A percentile compares a stretch with the other conserved stretches of the same genome.
Evolutionary conservation across 1,140 invertebrate species (phyloP).

Genomic region (Drosophila melanica): DNA sequence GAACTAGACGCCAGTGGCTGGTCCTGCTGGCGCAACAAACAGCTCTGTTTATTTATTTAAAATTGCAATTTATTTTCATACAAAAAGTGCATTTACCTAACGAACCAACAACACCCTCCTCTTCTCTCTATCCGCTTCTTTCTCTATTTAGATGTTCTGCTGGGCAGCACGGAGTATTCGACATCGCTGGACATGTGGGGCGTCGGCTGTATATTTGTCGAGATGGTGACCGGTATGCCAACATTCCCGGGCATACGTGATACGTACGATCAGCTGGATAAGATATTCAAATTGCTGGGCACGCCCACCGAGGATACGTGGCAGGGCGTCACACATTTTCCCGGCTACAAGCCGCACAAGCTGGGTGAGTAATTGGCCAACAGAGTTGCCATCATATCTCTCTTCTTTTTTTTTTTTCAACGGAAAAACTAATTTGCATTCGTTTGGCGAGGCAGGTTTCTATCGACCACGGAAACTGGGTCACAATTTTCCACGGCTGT

Average conservation of each 20-base stretch:
- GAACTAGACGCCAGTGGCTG: slow-evolving; percentile 4
- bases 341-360: slow-evolving; percentile 93
- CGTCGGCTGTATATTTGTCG: slow-evolving; percentile 98
- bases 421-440: slow-evolving; percentile 23
- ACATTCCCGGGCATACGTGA: slow-evolving; percentile 98
- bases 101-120: slow-evolving; percentile 31
- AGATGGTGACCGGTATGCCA: slow-evolving; percentile 98
- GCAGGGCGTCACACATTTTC: slow-evolving; percentile 93
- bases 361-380: slow-evolving; percentile 85
- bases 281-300: slow-evolving; percentile 97
- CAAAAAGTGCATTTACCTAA: slow-evolving; percentile 75
- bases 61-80: slow-evolving; percentile 74
- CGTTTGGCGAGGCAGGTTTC: slow-evolving; percentile 84
- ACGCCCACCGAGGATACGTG: slow-evolving; percentile 96
- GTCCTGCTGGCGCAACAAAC: slow-evolving; percentile 17
- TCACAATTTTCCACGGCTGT: slow-evolving; percentile 93
- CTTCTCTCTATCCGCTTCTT: background rate
- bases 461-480: slow-evolving; percentile 92
- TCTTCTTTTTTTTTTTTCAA: background rate
- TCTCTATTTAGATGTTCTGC: slow-evolving; percentile 90
- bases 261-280: slow-evolving; percentile 97
- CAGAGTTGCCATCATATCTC: background rate
- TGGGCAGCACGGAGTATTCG: slow-evolving; percentile 98
- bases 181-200: slow-evolving; percentile 98
- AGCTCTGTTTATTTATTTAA: slow-evolving; percentile 68